Percentiles rank a stretch among this genome's conserved stretches.
Conservation (phyloP, 2,888 invertebrate genomes). For the Tethea ocularis region DNA sequence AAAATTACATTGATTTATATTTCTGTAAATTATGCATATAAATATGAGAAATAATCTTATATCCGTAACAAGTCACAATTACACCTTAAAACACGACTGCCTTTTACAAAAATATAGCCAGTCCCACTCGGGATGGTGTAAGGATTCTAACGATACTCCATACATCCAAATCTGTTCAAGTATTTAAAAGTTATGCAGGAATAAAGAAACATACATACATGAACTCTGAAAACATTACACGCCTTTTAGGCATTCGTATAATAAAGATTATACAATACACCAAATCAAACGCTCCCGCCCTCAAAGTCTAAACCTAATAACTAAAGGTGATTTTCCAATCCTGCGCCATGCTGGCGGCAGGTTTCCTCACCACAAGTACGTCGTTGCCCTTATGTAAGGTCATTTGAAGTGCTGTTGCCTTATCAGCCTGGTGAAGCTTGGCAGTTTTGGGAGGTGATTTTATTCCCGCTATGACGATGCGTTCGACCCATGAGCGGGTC, state of each 20-base stretch:
- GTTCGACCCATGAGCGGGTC: conserved; percentile 94
- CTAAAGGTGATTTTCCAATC: conserved; percentile 89
- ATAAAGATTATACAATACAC: background rate
- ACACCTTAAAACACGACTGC: too few relatives aligned
- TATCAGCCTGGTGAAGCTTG: conserved; percentile 80
- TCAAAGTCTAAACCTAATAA: conserved; percentile 42
- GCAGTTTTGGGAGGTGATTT: conserved; percentile 88
- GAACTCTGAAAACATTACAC: too few relatives aligned
- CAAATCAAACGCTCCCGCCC: conserved; percentile 13
- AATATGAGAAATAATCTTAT: too few relatives aligned
- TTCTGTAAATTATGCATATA: too few relatives aligned
- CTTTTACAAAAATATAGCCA: too few relatives aligned
- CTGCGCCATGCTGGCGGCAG: conserved; percentile 91
- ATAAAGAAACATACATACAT: background rate
- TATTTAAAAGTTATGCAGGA: too few relatives aligned
- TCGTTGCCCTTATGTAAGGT: conserved; percentile 86
- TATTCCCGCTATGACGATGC: conserved; percentile 92
- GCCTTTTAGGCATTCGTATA: too few relatives aligned
- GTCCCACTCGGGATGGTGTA: too few relatives aligned
- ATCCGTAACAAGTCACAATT: too few relatives aligned
- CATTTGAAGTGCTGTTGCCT: conserved; percentile 85
- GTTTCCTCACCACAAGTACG: conserved; percentile 92
- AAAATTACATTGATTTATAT: background rate
- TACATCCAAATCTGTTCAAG: too few relatives aligned
- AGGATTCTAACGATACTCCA: too few relatives aligned